Percentiles rank a stretch among this genome's conserved stretches.
Conservation (phyloP, 2,113 vertebrate genomes). For the Oophaga pumilio region DNA sequence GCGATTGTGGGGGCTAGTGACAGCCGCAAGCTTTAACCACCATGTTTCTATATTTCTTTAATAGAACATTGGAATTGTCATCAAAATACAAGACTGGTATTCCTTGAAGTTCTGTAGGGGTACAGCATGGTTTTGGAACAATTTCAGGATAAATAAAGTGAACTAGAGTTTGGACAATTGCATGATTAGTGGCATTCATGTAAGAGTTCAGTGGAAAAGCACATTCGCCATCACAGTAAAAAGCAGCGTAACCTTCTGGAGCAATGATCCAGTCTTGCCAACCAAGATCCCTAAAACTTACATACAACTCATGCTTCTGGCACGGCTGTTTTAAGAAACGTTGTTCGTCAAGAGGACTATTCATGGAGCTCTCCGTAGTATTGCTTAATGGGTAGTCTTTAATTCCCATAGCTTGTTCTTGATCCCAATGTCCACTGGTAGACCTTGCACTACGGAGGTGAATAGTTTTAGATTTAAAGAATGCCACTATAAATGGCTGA, state of each 20-base stretch:
- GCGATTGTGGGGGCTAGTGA: constrained; percentile 23
- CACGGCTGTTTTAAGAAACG: constrained; percentile 33
- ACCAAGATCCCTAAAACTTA: constrained; percentile 56
- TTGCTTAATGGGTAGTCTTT: constrained; percentile 23
- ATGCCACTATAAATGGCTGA: constrained; percentile 52
- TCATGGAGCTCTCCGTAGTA: constrained; percentile 21
- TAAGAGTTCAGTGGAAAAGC: constrained; percentile 55
- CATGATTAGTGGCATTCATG: constrained; percentile 58
- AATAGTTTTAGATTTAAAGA: constrained; percentile 37
- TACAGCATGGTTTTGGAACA: constrained; percentile 59
- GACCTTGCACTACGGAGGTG: constrained; percentile 46
- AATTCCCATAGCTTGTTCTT: constrained; percentile 1
- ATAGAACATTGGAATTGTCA: constrained; percentile 58
- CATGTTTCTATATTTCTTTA: constrained; percentile 61
- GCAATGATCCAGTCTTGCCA: constrained; percentile 59
- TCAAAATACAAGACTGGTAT: constrained; percentile 61
- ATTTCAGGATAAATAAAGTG: constrained; percentile 59
- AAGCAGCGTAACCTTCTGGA: constrained; percentile 56
- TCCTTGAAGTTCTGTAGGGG: constrained; percentile 56
- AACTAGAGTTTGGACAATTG: constrained; percentile 54
- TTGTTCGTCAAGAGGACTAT: too few species aligned
- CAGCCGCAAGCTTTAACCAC: constrained; percentile 59
- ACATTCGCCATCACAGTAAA: constrained; percentile 56
- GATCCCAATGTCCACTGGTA: neutral
- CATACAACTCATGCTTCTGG: constrained; percentile 51